Evolutionary conservation across 2,113 vertebrate species (phyloP).

Genomic region (Chaenogobius annularis): DNA sequence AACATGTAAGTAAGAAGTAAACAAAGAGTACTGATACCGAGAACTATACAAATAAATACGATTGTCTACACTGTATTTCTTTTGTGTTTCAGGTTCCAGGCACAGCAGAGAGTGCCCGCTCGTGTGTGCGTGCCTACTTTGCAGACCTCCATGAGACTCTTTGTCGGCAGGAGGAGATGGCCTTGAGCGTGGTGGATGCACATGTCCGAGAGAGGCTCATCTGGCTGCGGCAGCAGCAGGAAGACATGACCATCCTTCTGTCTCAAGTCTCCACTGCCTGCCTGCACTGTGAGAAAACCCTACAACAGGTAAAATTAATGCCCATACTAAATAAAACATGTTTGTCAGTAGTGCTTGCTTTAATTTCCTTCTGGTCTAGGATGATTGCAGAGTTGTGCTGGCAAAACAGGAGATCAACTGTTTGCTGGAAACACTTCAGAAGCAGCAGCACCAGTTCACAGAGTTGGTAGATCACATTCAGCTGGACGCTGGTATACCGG

Average conservation of each 20-base stretch:
- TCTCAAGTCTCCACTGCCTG: constrained; percentile 97
- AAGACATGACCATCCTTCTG: constrained; percentile 97
- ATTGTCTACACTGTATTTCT: background rate
- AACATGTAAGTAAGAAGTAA: constrained; percentile 81
- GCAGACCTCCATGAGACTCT: constrained; percentile 96
- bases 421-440: constrained; percentile 91
- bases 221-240: constrained; percentile 97
- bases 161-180: constrained; percentile 98
- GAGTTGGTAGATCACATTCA: constrained; percentile 95
- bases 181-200: constrained; percentile 95
- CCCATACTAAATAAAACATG: background rate
- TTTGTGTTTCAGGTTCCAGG: constrained; percentile 84
- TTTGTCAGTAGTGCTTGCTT: background rate
- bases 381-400: constrained; percentile 95
- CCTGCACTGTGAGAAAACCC: constrained; percentile 96
- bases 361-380: constrained; percentile 66
- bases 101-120: constrained; percentile 95
- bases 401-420: constrained; percentile 96
- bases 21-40: background rate
- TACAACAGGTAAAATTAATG: constrained; percentile 86
- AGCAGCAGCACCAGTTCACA: constrained; percentile 97
- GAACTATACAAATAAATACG: fast-evolving
- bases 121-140: constrained; percentile 95
- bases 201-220: constrained; percentile 95
- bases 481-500: constrained; percentile 94